Evolutionary conservation across 2,113 vertebrate species (phyloP).

Genomic region (Motacilla alba): DNA sequence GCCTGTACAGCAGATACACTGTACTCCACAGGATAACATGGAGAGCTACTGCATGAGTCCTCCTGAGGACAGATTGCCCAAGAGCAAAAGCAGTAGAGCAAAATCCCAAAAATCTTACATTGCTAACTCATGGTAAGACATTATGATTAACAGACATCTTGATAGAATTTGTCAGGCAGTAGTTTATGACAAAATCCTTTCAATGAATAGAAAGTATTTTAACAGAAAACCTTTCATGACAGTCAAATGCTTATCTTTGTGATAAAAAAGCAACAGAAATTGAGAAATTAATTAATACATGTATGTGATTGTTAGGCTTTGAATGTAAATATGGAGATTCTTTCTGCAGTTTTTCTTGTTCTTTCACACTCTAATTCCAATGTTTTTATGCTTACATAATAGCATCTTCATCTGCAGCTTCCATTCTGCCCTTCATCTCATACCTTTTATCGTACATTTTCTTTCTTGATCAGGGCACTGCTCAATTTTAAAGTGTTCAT

Average conservation of each 20-base stretch:
- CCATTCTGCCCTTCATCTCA: neutral
- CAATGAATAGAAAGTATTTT: neutral
- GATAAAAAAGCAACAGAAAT: neutral
- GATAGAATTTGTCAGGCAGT: neutral
- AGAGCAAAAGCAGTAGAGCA: neutral
- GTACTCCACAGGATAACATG: neutral
- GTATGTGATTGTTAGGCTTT: neutral
- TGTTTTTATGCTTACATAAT: neutral
- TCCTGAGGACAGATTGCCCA: neutral
- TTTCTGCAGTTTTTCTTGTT: neutral
- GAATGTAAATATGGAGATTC: neutral
- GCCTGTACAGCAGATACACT: neutral
- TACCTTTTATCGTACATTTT: neutral
- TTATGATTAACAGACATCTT: neutral
- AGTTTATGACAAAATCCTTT: neutral
- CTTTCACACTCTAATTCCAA: neutral
- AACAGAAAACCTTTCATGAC: neutral
- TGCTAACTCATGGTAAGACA: neutral
- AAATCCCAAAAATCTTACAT: neutral
- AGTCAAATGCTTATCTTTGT: neutral
- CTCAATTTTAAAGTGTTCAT: neutral
- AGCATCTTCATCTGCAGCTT: neutral
- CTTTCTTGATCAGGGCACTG: neutral
- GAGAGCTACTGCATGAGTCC: neutral
- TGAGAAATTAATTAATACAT: neutral